Base-by-base conservation (phyloP, 2,797 vertebrate species). In the Brotula barbata region DNA sequence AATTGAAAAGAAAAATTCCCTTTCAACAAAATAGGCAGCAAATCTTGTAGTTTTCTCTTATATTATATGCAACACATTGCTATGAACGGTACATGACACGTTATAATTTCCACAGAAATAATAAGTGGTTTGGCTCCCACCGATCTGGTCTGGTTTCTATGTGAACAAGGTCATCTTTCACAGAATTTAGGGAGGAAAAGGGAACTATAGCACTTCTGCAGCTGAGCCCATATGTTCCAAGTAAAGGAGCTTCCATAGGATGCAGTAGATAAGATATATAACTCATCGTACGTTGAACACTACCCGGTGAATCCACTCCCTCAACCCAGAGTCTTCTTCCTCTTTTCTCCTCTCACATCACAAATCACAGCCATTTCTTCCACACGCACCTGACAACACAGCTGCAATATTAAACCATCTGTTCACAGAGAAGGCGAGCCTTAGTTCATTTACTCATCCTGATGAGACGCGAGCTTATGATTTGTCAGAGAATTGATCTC, bases 381-480 rank as follows among this genome's bases (percentile, higher is more conserved):
- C 64, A 57, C 25, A 31, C 10, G 10, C 21, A 13, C 16, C 40
- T 22, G 23, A 13, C 51, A 33, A 11, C 55, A 43, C 48, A 61
- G 63, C 64, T 65, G 64, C 69, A 66, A 56, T 28, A 45, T 62
- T 70, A 78, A 74, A 72, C 58, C n/a, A 47, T 58, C 47, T 44
- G 68, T 60, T 64, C 54, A 67, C 60, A 61, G 53, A 9, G 12
- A 40, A 37, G 39, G 31, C 5, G 23, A 81, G 73, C 11, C 6
- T 57, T 58, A 66, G 50, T 67, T 84, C 55, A 80, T 87, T 81
- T 75, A 77, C 78, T 80, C 65, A 20, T 64, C 74, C 69, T 76
- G 80, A 87, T 74, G 82, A 85, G 66, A 80, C 81, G 4, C 14
- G 66, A 17, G 72, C 75, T 76, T 78, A 82, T 87, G 85, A 84